Conservation (phyloP, 2,113 vertebrate genomes). For the Myotis davidii region DNA sequence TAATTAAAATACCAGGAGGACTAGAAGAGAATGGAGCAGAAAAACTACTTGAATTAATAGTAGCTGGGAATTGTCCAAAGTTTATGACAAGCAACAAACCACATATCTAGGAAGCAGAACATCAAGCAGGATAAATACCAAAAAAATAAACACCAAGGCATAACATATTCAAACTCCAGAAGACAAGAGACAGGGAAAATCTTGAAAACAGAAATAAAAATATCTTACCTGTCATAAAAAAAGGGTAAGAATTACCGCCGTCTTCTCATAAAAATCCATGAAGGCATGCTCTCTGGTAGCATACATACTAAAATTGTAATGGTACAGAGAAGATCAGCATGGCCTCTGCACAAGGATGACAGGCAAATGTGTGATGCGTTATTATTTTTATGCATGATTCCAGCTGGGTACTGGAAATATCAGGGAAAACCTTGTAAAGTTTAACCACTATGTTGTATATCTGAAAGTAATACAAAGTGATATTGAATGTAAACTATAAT, state of each 20-base stretch:
- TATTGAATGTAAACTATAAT: neutral
- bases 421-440: neutral
- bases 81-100: neutral
- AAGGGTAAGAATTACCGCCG: neutral
- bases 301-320: neutral
- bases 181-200: neutral
- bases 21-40: neutral
- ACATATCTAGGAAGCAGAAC: neutral
- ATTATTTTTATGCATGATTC: neutral
- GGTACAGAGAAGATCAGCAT: neutral
- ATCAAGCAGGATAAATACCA: neutral
- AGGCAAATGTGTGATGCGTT: neutral
- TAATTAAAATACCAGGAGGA: neutral
- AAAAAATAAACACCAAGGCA: neutral
- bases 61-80: neutral
- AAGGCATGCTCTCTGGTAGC: neutral
- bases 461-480: neutral
- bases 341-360: neutral
- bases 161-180: neutral
- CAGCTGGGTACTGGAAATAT: neutral
- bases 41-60: neutral
- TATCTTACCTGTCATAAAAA: neutral
- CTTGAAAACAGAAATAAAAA: neutral
- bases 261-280: neutral
- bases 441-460: neutral